phyloP scores from a whole-genome alignment of 2,113 vertebrate genomes.

The Tursiops truncatus region DNA sequence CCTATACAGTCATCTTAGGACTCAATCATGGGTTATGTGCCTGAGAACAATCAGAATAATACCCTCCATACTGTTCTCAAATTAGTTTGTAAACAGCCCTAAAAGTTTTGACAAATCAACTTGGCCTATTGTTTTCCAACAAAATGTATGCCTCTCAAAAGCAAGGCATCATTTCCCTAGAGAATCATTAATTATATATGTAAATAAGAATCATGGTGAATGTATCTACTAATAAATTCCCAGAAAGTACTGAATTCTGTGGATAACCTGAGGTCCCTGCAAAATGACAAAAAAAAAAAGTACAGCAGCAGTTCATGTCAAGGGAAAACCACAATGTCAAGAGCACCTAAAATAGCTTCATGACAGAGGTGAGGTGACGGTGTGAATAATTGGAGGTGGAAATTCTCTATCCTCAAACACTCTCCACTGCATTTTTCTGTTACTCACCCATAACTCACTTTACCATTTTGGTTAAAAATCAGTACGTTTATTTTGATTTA shows the following conservation, averaged over 20 bases:
- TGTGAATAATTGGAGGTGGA: rapidly evolving
- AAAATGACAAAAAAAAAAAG: background rate
- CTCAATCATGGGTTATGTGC: background rate
- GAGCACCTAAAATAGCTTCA: background rate
- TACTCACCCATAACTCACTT: background rate
- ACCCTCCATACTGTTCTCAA: background rate
- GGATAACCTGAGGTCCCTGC: background rate
- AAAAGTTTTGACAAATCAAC: background rate
- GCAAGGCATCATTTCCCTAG: background rate
- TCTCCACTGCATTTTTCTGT: background rate
- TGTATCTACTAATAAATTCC: background rate
- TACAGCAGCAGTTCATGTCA: background rate
- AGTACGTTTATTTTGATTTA: background rate
- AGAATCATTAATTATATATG: background rate
- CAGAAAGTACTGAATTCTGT: background rate
- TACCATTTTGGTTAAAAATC: background rate
- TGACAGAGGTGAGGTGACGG: background rate
- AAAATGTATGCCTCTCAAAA: background rate
- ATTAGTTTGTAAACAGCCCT: background rate
- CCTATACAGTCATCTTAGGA: background rate
- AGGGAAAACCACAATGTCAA: background rate
- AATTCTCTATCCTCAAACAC: background rate
- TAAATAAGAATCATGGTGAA: background rate
- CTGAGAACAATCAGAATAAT: background rate
- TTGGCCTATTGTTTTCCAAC: background rate